These are phyloP conservation scores for Pogonocherus hispidulus DNA, from an alignment of 2,888 invertebrate species.

Conservation along the genomic window DNA sequence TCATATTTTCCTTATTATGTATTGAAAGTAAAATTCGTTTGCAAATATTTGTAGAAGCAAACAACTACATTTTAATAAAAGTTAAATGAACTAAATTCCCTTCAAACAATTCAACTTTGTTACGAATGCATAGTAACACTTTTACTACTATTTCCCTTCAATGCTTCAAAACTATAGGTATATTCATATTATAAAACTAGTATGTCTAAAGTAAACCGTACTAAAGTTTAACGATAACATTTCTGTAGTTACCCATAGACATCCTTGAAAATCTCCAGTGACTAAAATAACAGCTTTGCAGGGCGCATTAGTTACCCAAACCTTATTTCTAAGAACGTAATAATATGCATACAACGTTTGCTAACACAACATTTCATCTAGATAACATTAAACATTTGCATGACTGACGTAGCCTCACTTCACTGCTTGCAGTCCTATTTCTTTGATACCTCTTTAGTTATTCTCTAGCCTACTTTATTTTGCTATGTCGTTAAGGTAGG, in stretches of 20 bases:
- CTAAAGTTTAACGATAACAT: not conserved
- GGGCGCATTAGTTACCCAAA: constrained; percentile 4
- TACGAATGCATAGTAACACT: too few relatives aligned
- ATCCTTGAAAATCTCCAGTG: not conserved
- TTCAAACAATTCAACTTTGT: too few relatives aligned
- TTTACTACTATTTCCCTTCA: too few relatives aligned
- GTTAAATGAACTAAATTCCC: too few relatives aligned
- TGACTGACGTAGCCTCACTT: constrained; percentile 40
- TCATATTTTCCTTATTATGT: too few relatives aligned
- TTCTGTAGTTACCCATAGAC: not conserved
- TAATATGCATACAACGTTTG: constrained; percentile 1
- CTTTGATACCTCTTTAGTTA: constrained; percentile 45
- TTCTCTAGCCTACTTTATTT: constrained; percentile 39
- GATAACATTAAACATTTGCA: constrained; percentile 42
- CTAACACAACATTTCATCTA: constrained; percentile 21
- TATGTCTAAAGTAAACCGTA: not conserved
- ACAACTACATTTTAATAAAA: too few relatives aligned
- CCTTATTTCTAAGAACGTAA: not conserved
- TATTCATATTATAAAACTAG: not conserved
- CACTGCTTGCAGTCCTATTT: constrained; percentile 35
- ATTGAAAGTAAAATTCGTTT: too few relatives aligned
- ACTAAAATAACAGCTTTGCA: constrained; percentile 12
- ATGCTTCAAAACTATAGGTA: too few relatives aligned
- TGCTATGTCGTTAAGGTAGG: constrained; percentile 37
- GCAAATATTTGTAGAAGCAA: too few relatives aligned